Evolutionary conservation across 2,888 invertebrate species (phyloP).

Genomic region (Epinotia ramella): DNA sequence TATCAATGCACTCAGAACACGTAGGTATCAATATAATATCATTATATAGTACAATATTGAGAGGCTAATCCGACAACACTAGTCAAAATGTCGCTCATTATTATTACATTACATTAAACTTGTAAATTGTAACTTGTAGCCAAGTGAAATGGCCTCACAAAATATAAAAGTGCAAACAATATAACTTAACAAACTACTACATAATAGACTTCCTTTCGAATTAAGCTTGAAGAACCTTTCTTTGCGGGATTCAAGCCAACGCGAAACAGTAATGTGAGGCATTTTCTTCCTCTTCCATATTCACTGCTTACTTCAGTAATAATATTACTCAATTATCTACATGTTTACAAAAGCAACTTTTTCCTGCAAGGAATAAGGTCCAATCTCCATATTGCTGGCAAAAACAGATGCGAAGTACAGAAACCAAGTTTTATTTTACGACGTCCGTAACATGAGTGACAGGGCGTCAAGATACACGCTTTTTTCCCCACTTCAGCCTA

Average conservation of each 20-base stretch:
- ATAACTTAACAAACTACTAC: not conserved
- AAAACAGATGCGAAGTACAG: not conserved
- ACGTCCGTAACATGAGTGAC: slow-evolving; percentile 36
- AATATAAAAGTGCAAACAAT: too few species aligned
- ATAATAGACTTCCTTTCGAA: not conserved
- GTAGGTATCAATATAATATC: too few species aligned
- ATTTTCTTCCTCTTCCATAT: slow-evolving; percentile 2
- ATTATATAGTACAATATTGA: too few species aligned
- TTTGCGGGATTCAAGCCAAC: slow-evolving; percentile 3
- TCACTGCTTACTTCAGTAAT: not conserved
- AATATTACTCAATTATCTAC: not conserved
- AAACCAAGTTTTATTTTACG: slow-evolving; percentile 13
- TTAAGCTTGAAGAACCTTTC: not conserved
- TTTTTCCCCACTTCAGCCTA: slow-evolving; percentile 27
- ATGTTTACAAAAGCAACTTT: not conserved
- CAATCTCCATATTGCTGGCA: not conserved
- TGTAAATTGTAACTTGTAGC: too few species aligned
- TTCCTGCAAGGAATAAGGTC: not conserved
- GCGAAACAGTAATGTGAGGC: not conserved
- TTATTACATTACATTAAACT: too few species aligned
- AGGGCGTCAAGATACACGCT: slow-evolving; percentile 36
- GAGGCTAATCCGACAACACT: too few species aligned
- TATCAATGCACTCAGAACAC: too few species aligned
- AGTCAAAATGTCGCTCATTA: too few species aligned
- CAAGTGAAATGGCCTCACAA: too few species aligned